Conservation (phyloP, 2,888 invertebrate species). For the Pyrgus malvae region DNA sequence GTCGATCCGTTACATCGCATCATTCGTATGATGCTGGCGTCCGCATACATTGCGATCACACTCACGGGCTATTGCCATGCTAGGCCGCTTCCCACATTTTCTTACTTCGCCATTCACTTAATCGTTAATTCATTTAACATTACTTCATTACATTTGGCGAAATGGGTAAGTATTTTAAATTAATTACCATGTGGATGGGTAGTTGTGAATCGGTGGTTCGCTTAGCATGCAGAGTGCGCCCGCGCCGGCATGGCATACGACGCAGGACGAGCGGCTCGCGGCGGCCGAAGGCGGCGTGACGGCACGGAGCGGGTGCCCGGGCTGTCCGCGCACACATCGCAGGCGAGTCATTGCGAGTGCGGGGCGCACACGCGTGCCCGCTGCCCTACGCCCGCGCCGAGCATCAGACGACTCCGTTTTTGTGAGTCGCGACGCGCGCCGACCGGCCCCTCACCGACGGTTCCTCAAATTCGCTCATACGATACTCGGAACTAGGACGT, state of each 20-base stretch:
- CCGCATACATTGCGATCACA: constrained; percentile 51
- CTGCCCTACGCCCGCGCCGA: too few species aligned
- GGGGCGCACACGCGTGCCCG: constrained; percentile 44
- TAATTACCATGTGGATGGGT: constrained; percentile 46
- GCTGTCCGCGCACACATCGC: constrained; percentile 17
- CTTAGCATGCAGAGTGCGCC: constrained; percentile 39
- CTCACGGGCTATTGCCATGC: constrained; percentile 67
- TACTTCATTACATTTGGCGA: constrained; percentile 49
- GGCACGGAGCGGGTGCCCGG: constrained; percentile 31
- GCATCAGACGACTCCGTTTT: constrained; percentile 69
- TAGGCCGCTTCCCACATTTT: constrained; percentile 52
- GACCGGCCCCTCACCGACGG: constrained; percentile 54
- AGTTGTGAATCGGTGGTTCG: constrained; percentile 31
- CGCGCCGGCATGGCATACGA: constrained; percentile 34
- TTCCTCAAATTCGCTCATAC: constrained; percentile 61
- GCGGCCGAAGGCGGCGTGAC: constrained; percentile 32
- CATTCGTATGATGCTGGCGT: constrained; percentile 76
- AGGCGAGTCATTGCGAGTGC: constrained; percentile 23
- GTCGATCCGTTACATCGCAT: constrained; percentile 78
- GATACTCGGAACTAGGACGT: constrained; percentile 70
- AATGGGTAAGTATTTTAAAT: constrained; percentile 45
- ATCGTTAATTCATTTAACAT: constrained; percentile 58
- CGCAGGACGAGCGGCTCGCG: constrained; percentile 25
- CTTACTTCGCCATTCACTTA: constrained; percentile 62
- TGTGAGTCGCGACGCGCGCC: constrained; percentile 71